Evolutionary conservation across 2,797 vertebrate species (phyloP).

Genomic region (Trachops cirrhosus): DNA sequence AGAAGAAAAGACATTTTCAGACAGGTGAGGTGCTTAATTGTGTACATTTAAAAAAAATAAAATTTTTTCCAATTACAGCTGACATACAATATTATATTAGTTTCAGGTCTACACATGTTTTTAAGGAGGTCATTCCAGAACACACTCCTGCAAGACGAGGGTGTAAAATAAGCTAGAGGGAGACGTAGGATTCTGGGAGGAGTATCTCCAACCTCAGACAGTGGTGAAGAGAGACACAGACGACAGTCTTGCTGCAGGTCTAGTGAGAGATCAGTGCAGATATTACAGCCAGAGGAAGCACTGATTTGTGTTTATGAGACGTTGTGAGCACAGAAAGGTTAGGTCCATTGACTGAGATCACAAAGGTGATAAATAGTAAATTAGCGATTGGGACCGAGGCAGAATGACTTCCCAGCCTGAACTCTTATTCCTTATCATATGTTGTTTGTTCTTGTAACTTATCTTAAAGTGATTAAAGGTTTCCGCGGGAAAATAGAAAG

Average conservation of each 20-base stretch:
- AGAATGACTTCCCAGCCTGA: neutral
- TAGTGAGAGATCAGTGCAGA: neutral
- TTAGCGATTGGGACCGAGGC: neutral
- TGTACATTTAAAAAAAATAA: neutral
- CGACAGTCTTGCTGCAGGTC: neutral
- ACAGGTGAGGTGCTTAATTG: neutral
- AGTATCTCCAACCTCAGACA: neutral
- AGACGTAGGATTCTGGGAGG: neutral
- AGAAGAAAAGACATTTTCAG: slow-evolving; percentile 30
- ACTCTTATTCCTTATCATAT: neutral
- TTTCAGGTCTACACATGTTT: neutral
- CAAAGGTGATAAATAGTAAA: neutral
- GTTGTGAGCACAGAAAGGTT: neutral
- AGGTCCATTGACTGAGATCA: neutral
- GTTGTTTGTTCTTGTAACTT: neutral
- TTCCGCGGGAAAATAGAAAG: neutral
- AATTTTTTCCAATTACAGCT: neutral
- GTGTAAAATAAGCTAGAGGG: neutral
- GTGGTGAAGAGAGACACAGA: neutral
- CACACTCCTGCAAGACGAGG: neutral
- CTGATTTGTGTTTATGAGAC: neutral
- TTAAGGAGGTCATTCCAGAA: neutral
- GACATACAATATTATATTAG: neutral
- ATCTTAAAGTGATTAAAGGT: neutral
- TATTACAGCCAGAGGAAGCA: neutral